Conservation (phyloP, 1,140 invertebrate genomes). For the Neelides sp. region DNA sequence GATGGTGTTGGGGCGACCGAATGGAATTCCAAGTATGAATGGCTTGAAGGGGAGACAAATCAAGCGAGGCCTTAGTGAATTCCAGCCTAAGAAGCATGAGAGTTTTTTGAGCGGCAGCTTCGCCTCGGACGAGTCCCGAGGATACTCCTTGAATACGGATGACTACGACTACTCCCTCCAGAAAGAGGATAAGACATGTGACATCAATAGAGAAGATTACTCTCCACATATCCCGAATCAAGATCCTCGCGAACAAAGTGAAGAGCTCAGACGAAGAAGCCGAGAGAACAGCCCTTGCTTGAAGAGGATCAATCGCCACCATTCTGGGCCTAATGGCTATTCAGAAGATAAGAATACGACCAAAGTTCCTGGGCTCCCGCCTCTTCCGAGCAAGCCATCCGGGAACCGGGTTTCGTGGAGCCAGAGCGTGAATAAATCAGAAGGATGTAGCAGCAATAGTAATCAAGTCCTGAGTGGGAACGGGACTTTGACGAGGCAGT, state of each 20-base stretch:
- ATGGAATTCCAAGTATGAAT: too few relatives aligned
- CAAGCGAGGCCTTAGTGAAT: slow-evolving; percentile 13
- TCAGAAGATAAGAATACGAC: background rate
- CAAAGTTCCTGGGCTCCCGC: slow-evolving; percentile 25
- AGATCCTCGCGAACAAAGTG: too few relatives aligned
- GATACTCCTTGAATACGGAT: background rate
- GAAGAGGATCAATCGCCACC: slow-evolving; percentile 21
- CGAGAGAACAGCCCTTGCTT: slow-evolving; percentile 27
- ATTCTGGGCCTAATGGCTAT: background rate
- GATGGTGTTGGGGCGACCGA: too few relatives aligned
- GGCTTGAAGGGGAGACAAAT: too few relatives aligned
- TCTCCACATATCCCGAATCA: too few relatives aligned
- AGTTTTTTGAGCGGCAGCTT: too few relatives aligned
- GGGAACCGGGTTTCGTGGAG: background rate
- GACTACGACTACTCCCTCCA: background rate
- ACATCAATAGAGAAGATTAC: too few relatives aligned
- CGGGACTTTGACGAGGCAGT: too few relatives aligned
- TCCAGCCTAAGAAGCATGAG: slow-evolving; percentile 23
- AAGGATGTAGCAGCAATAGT: background rate
- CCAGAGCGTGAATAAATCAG: background rate
- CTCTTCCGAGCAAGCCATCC: slow-evolving; percentile 12
- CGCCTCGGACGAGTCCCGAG: background rate
- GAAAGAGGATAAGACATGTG: background rate
- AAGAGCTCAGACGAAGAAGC: slow-evolving; percentile 1
- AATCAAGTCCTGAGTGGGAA: background rate